Conservation (phyloP, 2,113 vertebrate genomes). For the Sciurus niger region DNA sequence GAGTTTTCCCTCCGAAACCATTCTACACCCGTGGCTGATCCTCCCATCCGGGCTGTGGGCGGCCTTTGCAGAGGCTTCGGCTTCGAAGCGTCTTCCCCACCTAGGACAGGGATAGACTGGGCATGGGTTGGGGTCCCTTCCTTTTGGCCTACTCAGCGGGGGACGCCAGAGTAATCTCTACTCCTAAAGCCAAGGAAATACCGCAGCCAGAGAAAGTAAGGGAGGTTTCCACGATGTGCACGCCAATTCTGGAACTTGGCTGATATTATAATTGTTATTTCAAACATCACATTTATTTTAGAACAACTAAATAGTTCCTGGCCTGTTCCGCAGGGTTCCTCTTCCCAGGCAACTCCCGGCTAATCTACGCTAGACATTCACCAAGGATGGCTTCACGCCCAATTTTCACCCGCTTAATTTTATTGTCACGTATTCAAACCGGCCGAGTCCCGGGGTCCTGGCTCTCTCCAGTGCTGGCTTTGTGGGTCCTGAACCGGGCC, state of each 20-base stretch:
- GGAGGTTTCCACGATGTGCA: background rate
- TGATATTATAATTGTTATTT: background rate
- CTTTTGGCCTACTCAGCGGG: background rate
- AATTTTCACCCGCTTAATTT: slow-evolving; percentile 23
- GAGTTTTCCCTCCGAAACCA: slow-evolving; percentile 30
- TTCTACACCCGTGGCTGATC: background rate
- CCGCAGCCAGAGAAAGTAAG: background rate
- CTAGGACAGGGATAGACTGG: background rate
- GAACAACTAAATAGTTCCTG: background rate
- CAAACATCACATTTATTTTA: slow-evolving; percentile 33
- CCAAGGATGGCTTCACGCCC: background rate
- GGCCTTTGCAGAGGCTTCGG: background rate
- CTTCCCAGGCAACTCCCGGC: background rate
- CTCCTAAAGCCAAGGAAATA: background rate
- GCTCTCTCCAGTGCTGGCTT: background rate
- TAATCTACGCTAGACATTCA: background rate
- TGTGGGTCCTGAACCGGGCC: background rate
- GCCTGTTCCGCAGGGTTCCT: background rate
- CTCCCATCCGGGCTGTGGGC: background rate
- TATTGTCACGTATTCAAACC: background rate
- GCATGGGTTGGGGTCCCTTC: background rate
- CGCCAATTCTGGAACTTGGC: background rate
- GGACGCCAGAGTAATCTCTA: background rate
- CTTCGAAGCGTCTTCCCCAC: background rate
- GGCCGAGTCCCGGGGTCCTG: background rate